Base-by-base conservation (phyloP, 1,140 invertebrate species). In the Drosophila aff. region DNA sequence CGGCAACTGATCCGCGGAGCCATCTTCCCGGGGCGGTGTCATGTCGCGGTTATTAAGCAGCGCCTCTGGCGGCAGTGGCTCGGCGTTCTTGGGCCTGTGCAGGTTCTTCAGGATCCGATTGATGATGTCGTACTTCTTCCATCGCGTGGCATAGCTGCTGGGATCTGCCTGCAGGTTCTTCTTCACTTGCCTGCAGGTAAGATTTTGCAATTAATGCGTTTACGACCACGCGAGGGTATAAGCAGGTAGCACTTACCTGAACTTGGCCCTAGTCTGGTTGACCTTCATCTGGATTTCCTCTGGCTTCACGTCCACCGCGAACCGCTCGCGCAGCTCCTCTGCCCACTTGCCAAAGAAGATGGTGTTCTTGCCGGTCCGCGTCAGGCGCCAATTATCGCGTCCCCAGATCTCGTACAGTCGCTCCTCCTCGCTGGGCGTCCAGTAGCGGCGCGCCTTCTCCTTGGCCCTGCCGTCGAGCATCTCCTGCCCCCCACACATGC, bases 261-360 rank as follows among this genome's bases (percentile, higher is more conserved):
- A 92, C 44, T 92, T 92, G 15, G 91, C 91, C 18, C 91, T 74
- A 7, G 91, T 92, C 66, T 92, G 91, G 59, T 92, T 92, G 10
- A 92, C 91, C 55, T 92, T 92, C 76, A 91, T 89, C 49, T 92
- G 91, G 26, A 92, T 90, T 46, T 92, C 91, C 55, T 92, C 91
- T 1, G 84, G 84, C 53, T 92, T 92, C 3, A 92, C 82, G 36
- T 92, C 91, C 8, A 92, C 83, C 1, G 68, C 60, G 36, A 75
- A 92, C 0, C 91, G 80, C 13, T 86, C 85, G n/a, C 74, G 85
- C 38, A 92, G 43, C 49, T 92, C 91, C 28, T 85, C 82, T 0
- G 91, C 68, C 91, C 91, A 92, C 15, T 90, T 55, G 18, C 69
- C 91, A 55, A 92, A 92, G 50, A 76, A 92, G 23, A 92, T 77